Conservation (phyloP, 1,140 invertebrate genomes). For the Drosophila aff. region DNA sequence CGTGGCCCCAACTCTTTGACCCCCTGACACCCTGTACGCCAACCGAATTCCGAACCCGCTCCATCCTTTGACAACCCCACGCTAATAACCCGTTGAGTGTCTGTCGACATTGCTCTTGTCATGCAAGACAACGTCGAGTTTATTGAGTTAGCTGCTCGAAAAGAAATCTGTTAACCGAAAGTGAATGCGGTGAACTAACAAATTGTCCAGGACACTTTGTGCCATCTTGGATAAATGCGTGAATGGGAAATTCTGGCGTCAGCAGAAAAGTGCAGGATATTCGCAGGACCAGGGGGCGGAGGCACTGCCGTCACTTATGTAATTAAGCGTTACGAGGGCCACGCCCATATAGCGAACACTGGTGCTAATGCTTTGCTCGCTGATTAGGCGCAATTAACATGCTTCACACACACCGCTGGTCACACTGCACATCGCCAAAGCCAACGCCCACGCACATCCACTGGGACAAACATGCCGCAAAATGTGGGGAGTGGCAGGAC, state of each 20-base stretch:
- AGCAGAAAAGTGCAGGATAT: slow-evolving; percentile 29
- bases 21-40: background rate
- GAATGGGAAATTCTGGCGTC: background rate
- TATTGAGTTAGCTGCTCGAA: slow-evolving; percentile 73
- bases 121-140: slow-evolving; percentile 51
- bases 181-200: slow-evolving; percentile 47
- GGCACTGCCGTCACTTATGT: slow-evolving; percentile 33
- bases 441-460: slow-evolving; percentile 25
- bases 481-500: slow-evolving; percentile 15
- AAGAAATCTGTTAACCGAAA: slow-evolving; percentile 71
- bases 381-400: slow-evolving; percentile 80
- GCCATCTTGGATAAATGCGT: slow-evolving; percentile 25
- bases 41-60: background rate
- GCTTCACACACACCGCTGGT: slow-evolving; percentile 66
- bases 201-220: slow-evolving; percentile 42
- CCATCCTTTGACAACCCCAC: slow-evolving; percentile 27
- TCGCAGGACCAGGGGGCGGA: background rate
- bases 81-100: slow-evolving; percentile 81
- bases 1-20: slow-evolving; percentile 7
- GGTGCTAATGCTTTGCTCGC: slow-evolving; percentile 30
- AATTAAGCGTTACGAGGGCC: slow-evolving; percentile 63
- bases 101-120: slow-evolving; percentile 68
- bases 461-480: background rate
- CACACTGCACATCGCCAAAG: slow-evolving; percentile 26
- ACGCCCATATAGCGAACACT: slow-evolving; percentile 46